These are phyloP conservation scores for Alauda arvensis DNA, from an alignment of 2,797 vertebrate species.

Conservation along the genomic window DNA sequence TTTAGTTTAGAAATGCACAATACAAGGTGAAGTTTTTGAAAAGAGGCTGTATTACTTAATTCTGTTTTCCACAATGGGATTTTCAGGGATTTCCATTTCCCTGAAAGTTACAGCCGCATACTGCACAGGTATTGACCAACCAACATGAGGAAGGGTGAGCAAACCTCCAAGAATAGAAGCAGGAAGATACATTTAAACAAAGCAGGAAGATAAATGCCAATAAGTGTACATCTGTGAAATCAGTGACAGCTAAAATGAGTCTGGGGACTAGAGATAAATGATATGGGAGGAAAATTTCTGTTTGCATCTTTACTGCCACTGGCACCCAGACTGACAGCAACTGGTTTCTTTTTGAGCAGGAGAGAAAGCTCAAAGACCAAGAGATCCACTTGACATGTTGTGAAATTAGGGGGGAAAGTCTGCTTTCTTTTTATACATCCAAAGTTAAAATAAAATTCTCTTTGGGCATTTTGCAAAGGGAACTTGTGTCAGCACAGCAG, in stretches of 20 bases:
- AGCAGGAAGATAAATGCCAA: background rate
- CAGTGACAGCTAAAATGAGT: background rate
- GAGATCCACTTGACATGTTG: background rate
- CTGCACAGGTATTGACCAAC: background rate
- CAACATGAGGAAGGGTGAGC: background rate
- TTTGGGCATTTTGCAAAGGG: background rate
- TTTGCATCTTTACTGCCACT: background rate
- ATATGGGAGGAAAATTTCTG: background rate
- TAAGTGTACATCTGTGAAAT: background rate
- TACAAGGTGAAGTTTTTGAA: background rate
- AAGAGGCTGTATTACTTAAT: background rate
- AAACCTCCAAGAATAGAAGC: background rate
- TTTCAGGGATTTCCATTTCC: background rate
- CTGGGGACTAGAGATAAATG: background rate
- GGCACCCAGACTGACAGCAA: background rate
- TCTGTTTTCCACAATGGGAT: background rate
- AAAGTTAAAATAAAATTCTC: background rate
- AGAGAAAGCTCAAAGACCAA: background rate
- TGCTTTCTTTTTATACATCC: background rate
- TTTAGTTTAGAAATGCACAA: background rate
- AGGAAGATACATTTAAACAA: background rate
- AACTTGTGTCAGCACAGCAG: background rate
- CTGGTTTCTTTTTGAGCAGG: background rate
- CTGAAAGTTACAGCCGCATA: accelerated
- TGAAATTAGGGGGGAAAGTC: background rate